Evolutionary conservation across 2,797 vertebrate species (phyloP), one percentile per base, ranked within the genome.

Genomic region (Trematomus bernacchii): DNA sequence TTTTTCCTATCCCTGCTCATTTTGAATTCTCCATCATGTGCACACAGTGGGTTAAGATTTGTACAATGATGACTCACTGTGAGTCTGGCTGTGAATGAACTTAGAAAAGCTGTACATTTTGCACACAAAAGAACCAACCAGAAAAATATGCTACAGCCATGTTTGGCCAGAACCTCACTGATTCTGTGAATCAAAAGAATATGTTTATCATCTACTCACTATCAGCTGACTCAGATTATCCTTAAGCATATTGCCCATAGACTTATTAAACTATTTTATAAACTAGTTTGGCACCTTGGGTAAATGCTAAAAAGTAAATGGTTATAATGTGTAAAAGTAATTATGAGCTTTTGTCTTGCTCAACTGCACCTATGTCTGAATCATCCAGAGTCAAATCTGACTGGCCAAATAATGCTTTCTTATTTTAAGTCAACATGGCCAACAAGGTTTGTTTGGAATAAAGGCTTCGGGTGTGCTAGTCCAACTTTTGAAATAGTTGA

Each of bases 391-490:
- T 43, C 57, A 66, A 59, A n/a, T 27, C 19, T 47, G 14, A 55
- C 10, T 6, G 40, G 6, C 6, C 51, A 61, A 72, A 55, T n/a
- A 27, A 18, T 18, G 14, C 2, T 59, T 65, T 61, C 2, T 67
- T 62, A 16, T 73, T 60, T 64, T 67, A 67, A 57, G 19, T 52
- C 3, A 54, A 65, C 63, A 27, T 21, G 23, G 27, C 47, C 33
- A 58, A 0, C 40, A 6, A 21, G 2, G 33, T 55, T 70, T 74
- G 52, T 76, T 87, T 69, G 61, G 21, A 63, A 43, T 46, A 40
- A 63, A 21, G 30, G 12, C 42, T 84, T 74, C 75, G 66, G 62
- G 59, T 68, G 68, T 64, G 42, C 40, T 67, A 7, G 2, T 52
- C n/a, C 12, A 43, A 71, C 19, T 64, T 70, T 67, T 63, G 52